Base-by-base conservation (phyloP, 2,888 invertebrate genomes). In the Platycnemis pennipes region DNA sequence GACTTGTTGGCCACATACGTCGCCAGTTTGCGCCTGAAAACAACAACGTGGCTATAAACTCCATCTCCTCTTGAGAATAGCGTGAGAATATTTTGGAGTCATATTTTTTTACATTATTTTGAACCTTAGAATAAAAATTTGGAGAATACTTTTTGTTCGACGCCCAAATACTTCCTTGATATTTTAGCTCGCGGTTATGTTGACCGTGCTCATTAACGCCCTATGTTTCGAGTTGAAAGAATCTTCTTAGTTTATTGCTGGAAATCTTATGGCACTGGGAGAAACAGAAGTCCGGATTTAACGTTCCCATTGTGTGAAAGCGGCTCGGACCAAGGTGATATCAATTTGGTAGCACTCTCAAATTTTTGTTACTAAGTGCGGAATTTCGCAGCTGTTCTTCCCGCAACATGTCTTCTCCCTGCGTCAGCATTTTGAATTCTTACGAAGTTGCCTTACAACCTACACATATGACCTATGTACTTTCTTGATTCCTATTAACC, bases 321-420 rank as follows among this genome's bases (percentile, higher is more conserved):
- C 91, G 44, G 26, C 63, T 63, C 49, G 44, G 91, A 63, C 91
- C 91, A 91, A 91, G 91, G 91, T 91, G 91, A 91, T 56, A 91
- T 91, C 63, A 91, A 91, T 91, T 91, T 91, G 63, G 91, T 91
- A 56, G 44, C 26, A 5, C 26, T 63, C 63, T 91, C 91, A 91
- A 91, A 91, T 91, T 63, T 91, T 63, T 91, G 69, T 42, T 91
- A 63, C 63, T 69, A 91, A 91, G 91, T 69, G 91, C 44, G 91
- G 91, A 91, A 91, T 91, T 91, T 91, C 91, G 91, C 91, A 91
- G 56, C 4, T 89, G 63, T 53, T 42, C 89, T 89, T 49, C 56
- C 2, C 7, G 63, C 63, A 42, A 22, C 37, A 44, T 49, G 19
- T 19, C 19, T 16, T 16, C 11, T 49, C 45, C 87, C n/a, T n/a